Conservation (phyloP, 2,113 vertebrate species). For the Tragelaphus imberbis region DNA sequence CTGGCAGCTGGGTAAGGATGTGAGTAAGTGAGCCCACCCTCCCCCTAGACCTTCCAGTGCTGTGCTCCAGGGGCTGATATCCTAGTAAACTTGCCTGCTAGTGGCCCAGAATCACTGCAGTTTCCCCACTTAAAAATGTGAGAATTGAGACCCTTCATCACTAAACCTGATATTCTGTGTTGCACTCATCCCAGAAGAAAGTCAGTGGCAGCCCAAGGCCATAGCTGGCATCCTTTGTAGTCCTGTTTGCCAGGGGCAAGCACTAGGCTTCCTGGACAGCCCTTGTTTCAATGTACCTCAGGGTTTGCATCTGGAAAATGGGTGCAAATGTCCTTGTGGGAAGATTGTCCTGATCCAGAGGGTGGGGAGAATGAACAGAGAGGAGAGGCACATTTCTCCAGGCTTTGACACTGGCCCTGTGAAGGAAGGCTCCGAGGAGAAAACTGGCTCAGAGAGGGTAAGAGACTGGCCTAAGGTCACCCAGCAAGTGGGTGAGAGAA, state of each 20-base stretch:
- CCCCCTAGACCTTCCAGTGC: fast-evolving
- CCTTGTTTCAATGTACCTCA: neutral
- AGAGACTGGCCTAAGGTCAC: neutral
- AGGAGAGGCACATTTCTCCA: neutral
- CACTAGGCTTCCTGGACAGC: neutral
- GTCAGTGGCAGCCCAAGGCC: neutral
- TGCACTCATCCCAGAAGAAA: neutral
- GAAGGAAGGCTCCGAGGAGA: neutral
- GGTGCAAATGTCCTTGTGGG: neutral
- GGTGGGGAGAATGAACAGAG: neutral
- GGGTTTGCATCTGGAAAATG: neutral
- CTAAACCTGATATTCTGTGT: neutral
- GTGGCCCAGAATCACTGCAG: neutral
- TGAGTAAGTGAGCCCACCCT: neutral
- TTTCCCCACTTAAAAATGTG: neutral
- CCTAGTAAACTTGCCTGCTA: too few relatives aligned
- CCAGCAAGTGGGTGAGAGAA: neutral
- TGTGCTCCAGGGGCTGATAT: neutral
- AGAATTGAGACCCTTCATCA: neutral
- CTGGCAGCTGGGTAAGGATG: neutral
- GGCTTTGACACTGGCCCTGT: neutral
- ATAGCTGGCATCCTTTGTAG: neutral
- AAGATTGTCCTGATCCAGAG: neutral
- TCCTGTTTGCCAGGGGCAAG: neutral
- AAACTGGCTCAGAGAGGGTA: neutral